Base-by-base conservation (phyloP, 2,113 vertebrate genomes). In the Gopherus flavomarginatus region DNA sequence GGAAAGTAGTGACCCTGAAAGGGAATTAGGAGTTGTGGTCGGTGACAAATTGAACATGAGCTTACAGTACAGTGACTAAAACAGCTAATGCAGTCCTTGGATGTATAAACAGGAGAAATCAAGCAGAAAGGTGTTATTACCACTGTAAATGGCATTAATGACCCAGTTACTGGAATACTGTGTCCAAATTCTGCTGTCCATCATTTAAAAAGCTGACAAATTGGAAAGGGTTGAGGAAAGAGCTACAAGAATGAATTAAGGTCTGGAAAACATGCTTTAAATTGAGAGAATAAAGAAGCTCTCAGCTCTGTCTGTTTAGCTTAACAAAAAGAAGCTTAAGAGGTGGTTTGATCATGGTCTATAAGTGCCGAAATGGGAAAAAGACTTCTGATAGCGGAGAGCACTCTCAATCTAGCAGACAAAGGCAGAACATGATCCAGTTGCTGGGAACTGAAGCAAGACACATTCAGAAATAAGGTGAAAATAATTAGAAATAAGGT, bases 271-370 rank as follows among this genome's bases (percentile, higher is more conserved):
- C 19, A 16, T 94, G 31, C 54, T 47, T 57, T 81, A 44, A 87
- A 89, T 56, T 27, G 44, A 89, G 59, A 38, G 19, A 29, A 44
- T 78, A 90, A 95, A 91, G 49, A 16, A 87, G n/a, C 1, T 90
- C 59, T 56, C 13, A 90, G 42, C 1, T 90, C 59, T 56, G 79
- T 69, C 72, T 90, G 87, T 90, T 94, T 89, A 77, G 3, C 69
- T 81, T 78, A 62, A 57, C 56, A 93, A 90, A 27, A 31, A 83
- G 69, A 94, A 90, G 65, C n/a, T 95, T 81, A 83, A 85, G 53
- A 95, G 95, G 14, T 62, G 53, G 77, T 84, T 87, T 95, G 78
- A 82, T 72, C 62, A 72, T 21, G 49, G n/a, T 90, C 35, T 77
- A 8, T 44, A 95, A 89, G 11, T 29, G 21, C n/a, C 86, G 86